Evolutionary conservation across 2,888 invertebrate genomes (phyloP), one percentile per base, ranked within the genome.

Genomic region (Eupelmus urozonus): DNA sequence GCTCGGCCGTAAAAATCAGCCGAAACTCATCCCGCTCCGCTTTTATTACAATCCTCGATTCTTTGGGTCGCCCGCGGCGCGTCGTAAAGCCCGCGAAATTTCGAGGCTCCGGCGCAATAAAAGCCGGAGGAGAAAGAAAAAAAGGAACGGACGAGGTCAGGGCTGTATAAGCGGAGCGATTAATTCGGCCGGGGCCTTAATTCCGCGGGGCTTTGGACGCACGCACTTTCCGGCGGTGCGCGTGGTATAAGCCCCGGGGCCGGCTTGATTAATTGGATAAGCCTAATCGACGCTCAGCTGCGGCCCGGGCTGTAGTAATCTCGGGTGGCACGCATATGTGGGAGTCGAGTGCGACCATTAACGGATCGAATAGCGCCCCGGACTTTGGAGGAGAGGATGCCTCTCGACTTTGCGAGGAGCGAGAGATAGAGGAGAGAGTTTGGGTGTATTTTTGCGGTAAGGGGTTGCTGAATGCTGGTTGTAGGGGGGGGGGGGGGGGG

Each of bases 181-280:
- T 53, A 53, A 59, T 29, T 29, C 16, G 7, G 49, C 25, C 20
- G 16, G n/a, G 5, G 20, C 53, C 57, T 69, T 69, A 40, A 69
- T 69, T 69, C 55, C 69, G 59, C 45, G 18, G 18, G 27, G 11
- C 9, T 5, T 23, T 20, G 40, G 3, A 16, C 9, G 9, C 16
- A 55, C 27, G 69, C 42, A 45, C 69, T 55, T 69, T 18, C 45
- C n/a, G n/a, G 42, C 13, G 2, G 23, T 9, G 25, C 45, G 45
- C n/a, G 0, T 18, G 34, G 40, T 23, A 42, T 65, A 65, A 51
- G 25, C 65, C 51, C 20, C 20, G 11, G 13, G 16, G 23, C 11
- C 63, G 40, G 42, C 69, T 62, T 78, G 77, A 81, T 79, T 83
- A 82, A 83, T 81, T 77, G 73, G 78, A 80, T 83, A 76, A 82